A percentile compares a stretch with the other conserved stretches of the same genome.
phyloP scores from a whole-genome alignment of 2,888 invertebrate genomes.

The Eilema depressum region DNA sequence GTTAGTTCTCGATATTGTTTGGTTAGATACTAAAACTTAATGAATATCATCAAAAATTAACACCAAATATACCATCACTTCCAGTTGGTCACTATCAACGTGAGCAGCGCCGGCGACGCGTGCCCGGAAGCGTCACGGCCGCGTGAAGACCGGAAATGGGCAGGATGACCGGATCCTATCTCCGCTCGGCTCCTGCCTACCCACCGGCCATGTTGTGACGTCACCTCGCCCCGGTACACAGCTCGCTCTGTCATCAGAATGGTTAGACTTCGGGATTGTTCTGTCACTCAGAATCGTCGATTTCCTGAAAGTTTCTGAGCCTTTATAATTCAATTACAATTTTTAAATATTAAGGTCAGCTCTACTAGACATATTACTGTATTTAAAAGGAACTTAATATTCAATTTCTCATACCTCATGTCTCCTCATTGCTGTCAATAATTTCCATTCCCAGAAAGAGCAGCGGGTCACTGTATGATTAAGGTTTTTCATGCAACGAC shows the following conservation, averaged over 20 bases:
- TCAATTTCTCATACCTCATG: background rate
- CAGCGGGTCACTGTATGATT: too few species aligned
- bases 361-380: background rate
- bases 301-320: constrained; percentile 24
- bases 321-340: background rate
- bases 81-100: constrained; percentile 67
- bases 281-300: constrained; percentile 45
- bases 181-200: constrained; percentile 81
- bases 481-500: too few species aligned
- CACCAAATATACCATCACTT: constrained; percentile 49
- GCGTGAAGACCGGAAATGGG: constrained; percentile 87
- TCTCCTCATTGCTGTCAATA: too few species aligned
- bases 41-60: background rate
- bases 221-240: constrained; percentile 64
- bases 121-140: constrained; percentile 87
- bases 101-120: constrained; percentile 79
- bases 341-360: background rate
- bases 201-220: constrained; percentile 84
- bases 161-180: constrained; percentile 88
- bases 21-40: background rate
- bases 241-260: constrained; percentile 51
- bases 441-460: too few species aligned
- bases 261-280: constrained; percentile 57
- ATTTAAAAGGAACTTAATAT: background rate
- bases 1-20: background rate